phyloP scores from a whole-genome alignment of 2,888 invertebrate genomes.

The Panopea generosa region DNA sequence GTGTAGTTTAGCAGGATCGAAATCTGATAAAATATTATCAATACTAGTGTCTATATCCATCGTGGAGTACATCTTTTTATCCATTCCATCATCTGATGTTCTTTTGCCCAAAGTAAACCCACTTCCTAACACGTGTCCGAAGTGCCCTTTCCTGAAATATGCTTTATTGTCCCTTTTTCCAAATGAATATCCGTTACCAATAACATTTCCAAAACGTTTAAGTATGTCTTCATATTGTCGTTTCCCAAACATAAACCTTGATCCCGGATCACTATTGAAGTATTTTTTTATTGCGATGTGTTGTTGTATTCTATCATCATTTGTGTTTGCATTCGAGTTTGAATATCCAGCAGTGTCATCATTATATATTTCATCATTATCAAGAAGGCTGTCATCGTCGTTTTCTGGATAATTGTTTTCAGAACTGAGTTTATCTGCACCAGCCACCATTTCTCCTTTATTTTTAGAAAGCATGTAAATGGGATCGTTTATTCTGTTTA shows the following conservation, averaged over 20 bases:
- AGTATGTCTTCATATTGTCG: neutral
- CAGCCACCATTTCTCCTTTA: no score
- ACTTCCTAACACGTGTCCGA: conserved; percentile 39
- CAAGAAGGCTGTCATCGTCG: no score
- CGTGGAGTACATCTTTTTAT: neutral
- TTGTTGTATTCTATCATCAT: no score
- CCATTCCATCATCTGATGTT: neutral
- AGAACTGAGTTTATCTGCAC: no score
- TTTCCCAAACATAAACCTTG: conserved; percentile 37
- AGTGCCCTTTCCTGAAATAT: conserved; percentile 6
- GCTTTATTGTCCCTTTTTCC: conserved; percentile 25
- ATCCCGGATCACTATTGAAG: conserved; percentile 14
- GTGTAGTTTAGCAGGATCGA: conserved; percentile 2
- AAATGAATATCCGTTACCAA: conserved; percentile 30
- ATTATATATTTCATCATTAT: no score
- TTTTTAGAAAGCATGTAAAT: no score
- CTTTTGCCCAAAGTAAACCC: conserved; percentile 49
- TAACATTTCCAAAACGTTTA: conserved; percentile 21
- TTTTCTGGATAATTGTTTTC: no score
- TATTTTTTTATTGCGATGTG: no score
- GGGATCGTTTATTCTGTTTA: no score
- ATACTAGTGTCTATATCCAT: neutral
- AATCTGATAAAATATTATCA: no score
- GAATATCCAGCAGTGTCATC: no score
- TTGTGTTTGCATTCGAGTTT: no score